Base-by-base conservation (phyloP, 1,140 invertebrate species). In the Cydia splendana region DNA sequence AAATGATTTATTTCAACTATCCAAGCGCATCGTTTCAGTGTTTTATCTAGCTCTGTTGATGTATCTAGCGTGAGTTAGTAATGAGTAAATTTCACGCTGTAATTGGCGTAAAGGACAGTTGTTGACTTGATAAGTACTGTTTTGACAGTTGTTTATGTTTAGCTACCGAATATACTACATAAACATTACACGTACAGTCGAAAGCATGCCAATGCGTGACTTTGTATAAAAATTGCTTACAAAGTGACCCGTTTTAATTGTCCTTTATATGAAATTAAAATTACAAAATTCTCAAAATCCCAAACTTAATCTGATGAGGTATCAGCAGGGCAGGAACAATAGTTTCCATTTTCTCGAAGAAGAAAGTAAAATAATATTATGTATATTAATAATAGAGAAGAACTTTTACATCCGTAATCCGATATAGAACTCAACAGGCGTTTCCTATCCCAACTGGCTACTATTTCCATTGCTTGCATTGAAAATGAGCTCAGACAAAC, bases 321-420 rank as follows among this genome's bases (percentile, higher is more conserved):
- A 48, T 13, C 12, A 48, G 15, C n/a, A 53, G 15, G 15, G 13
- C n/a, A 10, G 12, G 30, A 30, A 69, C 57, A 69, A 69, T 4
- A 71, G 7, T n/a, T 18, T n/a, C 4, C 9, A 38, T 18, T 38
- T n/a, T n/a, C 30, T 18, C 15, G 34, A 71, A 18, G 15, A 18
- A 42, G n/a, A 71, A 71, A 38, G 13, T 38, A 71, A n/a, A 71
- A n/a, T 48, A 48, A 48, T 48, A 15, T 34, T 34, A 13, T n/a
- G n/a, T n/a, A n/a, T 48, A 48, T 48, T 48, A 48, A 48, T 42
- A 45, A 71, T 38, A 30, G 34, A 34, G 7, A 69, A 38, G 30
- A 38, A 42, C 30, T 38, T 38, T 71, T 71, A 71, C 38, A 71
- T 71, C 30, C 67, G 67, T 71, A 71, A 71, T 71, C 67, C 28